Conservation (phyloP, 2,888 invertebrate species). For the Pycnomerus fuliginosus region DNA sequence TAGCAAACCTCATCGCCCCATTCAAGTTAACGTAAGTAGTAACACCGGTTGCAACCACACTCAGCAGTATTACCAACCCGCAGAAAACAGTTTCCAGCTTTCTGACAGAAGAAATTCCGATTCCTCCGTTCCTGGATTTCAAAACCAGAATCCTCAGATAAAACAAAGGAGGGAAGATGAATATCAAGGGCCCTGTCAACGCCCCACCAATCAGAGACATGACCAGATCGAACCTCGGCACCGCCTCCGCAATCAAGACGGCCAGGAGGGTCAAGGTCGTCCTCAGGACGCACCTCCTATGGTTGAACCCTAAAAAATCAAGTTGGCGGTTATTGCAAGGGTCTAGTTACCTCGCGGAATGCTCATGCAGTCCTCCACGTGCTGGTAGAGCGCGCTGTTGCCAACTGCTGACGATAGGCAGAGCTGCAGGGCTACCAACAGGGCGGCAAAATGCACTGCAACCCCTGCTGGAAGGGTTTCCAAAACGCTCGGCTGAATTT, state of each 20-base stretch:
- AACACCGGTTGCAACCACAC: slow-evolving; percentile 63
- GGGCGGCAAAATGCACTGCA: slow-evolving; percentile 65
- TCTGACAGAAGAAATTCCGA: background rate
- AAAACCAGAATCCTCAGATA: slow-evolving; percentile 69
- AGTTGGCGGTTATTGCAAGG: slow-evolving; percentile 9
- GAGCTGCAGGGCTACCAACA: slow-evolving; percentile 75
- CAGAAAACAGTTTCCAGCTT: slow-evolving; percentile 44
- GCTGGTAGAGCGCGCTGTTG: slow-evolving; percentile 78
- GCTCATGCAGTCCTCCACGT: slow-evolving; percentile 74
- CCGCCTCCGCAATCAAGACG: slow-evolving; percentile 75
- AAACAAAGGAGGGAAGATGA: slow-evolving; percentile 80
- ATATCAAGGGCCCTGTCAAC: slow-evolving; percentile 79
- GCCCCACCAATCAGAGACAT: slow-evolving; percentile 86
- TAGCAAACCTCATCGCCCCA: slow-evolving; percentile 63
- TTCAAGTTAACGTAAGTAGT: slow-evolving; percentile 72
- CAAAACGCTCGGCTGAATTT: slow-evolving; percentile 62
- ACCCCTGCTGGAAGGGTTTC: slow-evolving; percentile 69
- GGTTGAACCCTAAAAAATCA: slow-evolving; percentile 67
- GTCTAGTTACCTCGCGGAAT: slow-evolving; percentile 66
- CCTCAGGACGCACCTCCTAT: slow-evolving; percentile 70
- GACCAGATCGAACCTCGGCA: slow-evolving; percentile 83
- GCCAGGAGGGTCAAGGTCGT: slow-evolving; percentile 69
- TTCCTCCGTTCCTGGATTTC: slow-evolving; percentile 37
- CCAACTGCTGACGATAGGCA: slow-evolving; percentile 76
- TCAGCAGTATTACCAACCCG: slow-evolving; percentile 61